phyloP scores from a whole-genome alignment of 2,113 vertebrate species.

The Tyto alba region DNA sequence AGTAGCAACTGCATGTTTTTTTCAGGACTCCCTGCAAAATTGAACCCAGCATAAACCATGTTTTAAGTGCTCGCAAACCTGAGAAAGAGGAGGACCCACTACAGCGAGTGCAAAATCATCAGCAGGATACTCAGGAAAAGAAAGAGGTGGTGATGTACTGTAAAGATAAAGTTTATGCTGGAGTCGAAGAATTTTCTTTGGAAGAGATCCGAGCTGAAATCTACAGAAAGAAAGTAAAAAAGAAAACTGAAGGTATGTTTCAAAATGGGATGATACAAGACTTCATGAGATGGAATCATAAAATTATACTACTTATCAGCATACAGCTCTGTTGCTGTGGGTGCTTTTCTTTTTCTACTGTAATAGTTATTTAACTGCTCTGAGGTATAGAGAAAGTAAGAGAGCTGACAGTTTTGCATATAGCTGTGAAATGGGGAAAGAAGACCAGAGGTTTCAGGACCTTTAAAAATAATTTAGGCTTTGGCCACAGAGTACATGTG shows the following conservation, averaged over 20 bases:
- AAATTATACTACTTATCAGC: neutral
- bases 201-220: constrained; percentile 92
- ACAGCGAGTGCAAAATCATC: constrained; percentile 82
- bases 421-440: neutral
- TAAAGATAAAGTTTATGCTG: constrained; percentile 89
- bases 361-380: neutral
- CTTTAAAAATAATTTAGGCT: neutral
- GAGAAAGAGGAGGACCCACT: constrained; percentile 82
- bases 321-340: neutral
- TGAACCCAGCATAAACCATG: constrained; percentile 83
- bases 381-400: neutral
- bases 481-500: neutral
- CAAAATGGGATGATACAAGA: neutral
- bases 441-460: neutral
- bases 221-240: constrained; percentile 79
- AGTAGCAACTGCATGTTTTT: neutral
- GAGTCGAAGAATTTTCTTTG: constrained; percentile 89
- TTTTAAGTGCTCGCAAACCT: constrained; percentile 86
- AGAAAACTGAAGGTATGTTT: constrained; percentile 64
- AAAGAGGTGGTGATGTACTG: constrained; percentile 90
- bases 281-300: neutral
- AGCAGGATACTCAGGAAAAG: constrained; percentile 70
- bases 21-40: constrained; percentile 95
- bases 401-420: neutral
- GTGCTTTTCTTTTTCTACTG: neutral